phyloP scores from a whole-genome alignment of 1,140 invertebrate genomes.

The Drosophila paulistorum region DNA sequence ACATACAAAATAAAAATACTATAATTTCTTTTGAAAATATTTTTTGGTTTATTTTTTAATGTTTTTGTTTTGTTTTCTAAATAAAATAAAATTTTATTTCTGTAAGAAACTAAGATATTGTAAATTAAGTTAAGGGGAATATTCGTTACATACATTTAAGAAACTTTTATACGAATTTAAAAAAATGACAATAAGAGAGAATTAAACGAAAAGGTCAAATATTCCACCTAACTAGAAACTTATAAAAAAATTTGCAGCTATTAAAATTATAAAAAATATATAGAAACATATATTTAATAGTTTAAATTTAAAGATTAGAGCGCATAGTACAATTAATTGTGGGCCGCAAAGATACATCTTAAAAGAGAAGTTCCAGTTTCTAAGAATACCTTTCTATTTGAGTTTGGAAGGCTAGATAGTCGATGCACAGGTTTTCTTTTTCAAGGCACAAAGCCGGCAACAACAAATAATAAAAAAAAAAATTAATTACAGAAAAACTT shows the following conservation, averaged over 20 bases:
- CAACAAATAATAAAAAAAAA: not conserved
- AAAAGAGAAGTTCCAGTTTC: constrained; percentile 23
- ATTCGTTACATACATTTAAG: constrained; percentile 10
- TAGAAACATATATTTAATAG: constrained; percentile 42
- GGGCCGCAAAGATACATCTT: constrained; percentile 11
- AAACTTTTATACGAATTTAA: constrained; percentile 24
- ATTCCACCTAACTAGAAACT: constrained; percentile 26
- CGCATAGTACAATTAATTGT: constrained; percentile 20
- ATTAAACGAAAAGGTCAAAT: constrained; percentile 8
- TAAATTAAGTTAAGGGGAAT: constrained; percentile 35
- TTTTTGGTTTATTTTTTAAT: constrained; percentile 66
- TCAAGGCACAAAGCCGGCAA: constrained; percentile 1
- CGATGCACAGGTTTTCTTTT: not conserved
- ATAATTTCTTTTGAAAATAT: constrained; percentile 38
- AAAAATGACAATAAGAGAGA: not conserved
- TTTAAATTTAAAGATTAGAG: constrained; percentile 42
- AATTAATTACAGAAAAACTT: not conserved
- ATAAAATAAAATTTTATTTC: constrained; percentile 78
- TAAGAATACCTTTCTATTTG: constrained; percentile 21
- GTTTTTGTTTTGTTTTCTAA: constrained; percentile 53
- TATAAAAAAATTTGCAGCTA: constrained; percentile 68
- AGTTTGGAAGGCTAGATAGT: constrained; percentile 19
- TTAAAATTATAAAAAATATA: constrained; percentile 70
- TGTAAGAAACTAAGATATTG: constrained; percentile 59
- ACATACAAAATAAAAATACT: constrained; percentile 53